phyloP scores from a whole-genome alignment of 1,140 invertebrate species.

The Drosophila mayri region DNA sequence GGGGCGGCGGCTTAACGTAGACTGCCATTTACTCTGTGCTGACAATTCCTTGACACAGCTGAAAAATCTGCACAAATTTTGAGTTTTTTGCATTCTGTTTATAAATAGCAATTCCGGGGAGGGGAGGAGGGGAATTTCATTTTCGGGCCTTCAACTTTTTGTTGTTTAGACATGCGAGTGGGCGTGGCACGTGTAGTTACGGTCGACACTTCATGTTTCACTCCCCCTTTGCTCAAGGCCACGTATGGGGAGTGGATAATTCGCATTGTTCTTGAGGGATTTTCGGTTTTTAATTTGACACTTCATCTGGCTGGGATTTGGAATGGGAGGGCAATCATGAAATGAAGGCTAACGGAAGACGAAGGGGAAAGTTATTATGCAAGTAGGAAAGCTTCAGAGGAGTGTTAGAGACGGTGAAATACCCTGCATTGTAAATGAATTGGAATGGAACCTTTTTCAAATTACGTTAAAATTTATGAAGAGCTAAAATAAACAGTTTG shows the following conservation, averaged over 20 bases:
- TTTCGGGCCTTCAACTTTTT: constrained; percentile 24
- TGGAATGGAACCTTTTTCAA: not conserved
- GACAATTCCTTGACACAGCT: constrained; percentile 82
- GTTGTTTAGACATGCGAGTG: constrained; percentile 30
- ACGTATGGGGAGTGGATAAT: constrained; percentile 23
- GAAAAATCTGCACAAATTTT: constrained; percentile 72
- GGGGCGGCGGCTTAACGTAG: constrained; percentile 43
- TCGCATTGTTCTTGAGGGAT: constrained; percentile 6
- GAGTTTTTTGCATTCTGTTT: constrained; percentile 50
- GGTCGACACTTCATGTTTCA: constrained; percentile 58
- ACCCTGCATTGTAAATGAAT: not conserved
- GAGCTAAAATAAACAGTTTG: not conserved
- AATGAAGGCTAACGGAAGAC: not conserved
- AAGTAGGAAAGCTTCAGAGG: not conserved
- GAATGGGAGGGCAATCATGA: not conserved
- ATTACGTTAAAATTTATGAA: not conserved
- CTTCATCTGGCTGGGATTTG: constrained; percentile 45
- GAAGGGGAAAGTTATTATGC: not conserved
- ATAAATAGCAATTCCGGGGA: constrained; percentile 61
- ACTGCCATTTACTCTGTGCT: constrained; percentile 66
- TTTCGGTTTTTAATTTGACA: constrained; percentile 56
- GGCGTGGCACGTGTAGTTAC: constrained; percentile 74
- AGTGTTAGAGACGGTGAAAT: not conserved
- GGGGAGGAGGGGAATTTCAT: constrained; percentile 22
- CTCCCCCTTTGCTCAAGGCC: constrained; percentile 46